phyloP scores from a whole-genome alignment of 2,113 vertebrate species.

The Petroica traversi region DNA sequence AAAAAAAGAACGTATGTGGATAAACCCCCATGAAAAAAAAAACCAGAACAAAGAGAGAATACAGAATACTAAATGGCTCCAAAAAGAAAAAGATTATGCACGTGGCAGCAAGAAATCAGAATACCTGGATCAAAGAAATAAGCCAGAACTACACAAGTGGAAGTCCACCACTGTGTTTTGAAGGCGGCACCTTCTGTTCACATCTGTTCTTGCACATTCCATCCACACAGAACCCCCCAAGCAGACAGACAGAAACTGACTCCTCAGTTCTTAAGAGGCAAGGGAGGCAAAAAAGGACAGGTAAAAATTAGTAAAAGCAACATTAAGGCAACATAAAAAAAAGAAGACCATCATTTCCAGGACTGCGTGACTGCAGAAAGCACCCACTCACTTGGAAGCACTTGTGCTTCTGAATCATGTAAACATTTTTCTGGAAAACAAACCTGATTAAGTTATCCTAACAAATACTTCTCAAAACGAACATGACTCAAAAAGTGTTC shows the following conservation, averaged over 20 bases:
- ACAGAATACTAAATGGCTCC: neutral
- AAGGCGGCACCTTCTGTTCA: neutral
- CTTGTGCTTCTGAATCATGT: neutral
- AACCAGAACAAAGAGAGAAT: neutral
- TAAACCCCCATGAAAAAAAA: neutral
- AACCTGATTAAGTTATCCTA: neutral
- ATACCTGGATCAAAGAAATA: neutral
- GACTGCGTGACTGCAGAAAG: neutral
- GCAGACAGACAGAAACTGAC: neutral
- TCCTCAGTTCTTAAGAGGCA: neutral
- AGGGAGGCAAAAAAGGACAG: neutral
- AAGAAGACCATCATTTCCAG: neutral
- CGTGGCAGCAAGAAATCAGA: neutral
- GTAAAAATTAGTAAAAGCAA: neutral
- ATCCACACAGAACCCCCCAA: neutral
- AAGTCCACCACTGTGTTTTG: neutral
- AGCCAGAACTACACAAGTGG: neutral
- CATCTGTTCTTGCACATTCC: neutral
- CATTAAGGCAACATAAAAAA: neutral
- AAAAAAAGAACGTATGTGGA: rapidly evolving
- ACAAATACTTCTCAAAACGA: neutral
- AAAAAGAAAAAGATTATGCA: neutral
- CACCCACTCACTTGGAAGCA: neutral
- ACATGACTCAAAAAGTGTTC: neutral
- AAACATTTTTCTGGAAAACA: neutral